Conservation (phyloP, 2,888 invertebrate species). For the Molorchus minor region DNA sequence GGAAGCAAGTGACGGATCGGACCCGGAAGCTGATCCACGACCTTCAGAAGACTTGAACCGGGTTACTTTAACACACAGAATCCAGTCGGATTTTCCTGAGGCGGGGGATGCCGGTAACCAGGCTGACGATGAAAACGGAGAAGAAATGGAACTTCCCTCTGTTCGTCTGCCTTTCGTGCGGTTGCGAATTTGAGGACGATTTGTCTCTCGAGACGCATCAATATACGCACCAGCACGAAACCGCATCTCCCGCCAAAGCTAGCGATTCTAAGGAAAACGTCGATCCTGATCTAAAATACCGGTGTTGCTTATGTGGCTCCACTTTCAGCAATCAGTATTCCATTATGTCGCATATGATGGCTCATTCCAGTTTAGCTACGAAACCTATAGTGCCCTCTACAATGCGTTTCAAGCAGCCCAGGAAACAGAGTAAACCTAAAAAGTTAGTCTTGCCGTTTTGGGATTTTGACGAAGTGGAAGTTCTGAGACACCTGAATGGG, state of each 20-base stretch:
- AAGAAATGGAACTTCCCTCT: slow-evolving; percentile 62
- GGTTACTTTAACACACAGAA: slow-evolving; percentile 56
- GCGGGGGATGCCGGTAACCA: slow-evolving; percentile 67
- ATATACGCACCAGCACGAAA: slow-evolving; percentile 61
- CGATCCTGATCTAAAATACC: slow-evolving; percentile 60
- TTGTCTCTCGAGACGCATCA: slow-evolving; percentile 64
- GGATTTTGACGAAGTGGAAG: slow-evolving; percentile 56
- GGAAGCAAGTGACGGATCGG: slow-evolving; percentile 78
- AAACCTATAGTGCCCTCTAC: slow-evolving; percentile 52
- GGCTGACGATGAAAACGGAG: slow-evolving; percentile 57
- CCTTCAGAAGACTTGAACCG: slow-evolving; percentile 61
- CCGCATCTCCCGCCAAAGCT: slow-evolving; percentile 64
- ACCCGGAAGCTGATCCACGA: slow-evolving; percentile 64
- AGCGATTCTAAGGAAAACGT: slow-evolving; percentile 61
- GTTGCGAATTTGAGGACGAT: slow-evolving; percentile 66
- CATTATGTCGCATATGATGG: slow-evolving; percentile 65
- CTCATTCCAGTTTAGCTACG: slow-evolving; percentile 59
- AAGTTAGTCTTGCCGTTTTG: slow-evolving; percentile 61
- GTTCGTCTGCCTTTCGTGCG: slow-evolving; percentile 65
- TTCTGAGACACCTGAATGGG: slow-evolving; percentile 53
- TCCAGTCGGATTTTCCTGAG: slow-evolving; percentile 71
- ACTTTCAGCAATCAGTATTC: slow-evolving; percentile 61
- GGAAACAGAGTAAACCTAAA: slow-evolving; percentile 66
- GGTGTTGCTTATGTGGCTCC: slow-evolving; percentile 63
- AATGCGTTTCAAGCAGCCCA: slow-evolving; percentile 50